Evolutionary conservation across 2,797 vertebrate genomes (phyloP).

Genomic region (Tiaroga cobitis): DNA sequence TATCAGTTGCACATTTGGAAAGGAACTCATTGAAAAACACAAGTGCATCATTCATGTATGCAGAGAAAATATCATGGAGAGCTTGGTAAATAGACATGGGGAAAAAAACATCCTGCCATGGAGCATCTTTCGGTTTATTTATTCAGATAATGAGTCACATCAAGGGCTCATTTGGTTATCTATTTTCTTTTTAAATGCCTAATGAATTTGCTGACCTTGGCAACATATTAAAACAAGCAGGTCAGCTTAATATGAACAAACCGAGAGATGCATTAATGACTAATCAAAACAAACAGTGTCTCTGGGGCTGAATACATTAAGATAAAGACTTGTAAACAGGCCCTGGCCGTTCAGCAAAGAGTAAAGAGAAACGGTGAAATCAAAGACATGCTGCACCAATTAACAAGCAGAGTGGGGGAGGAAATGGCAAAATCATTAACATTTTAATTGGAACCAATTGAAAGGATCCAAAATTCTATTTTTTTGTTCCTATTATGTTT

Average conservation of each 20-base stretch:
- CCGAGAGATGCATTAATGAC: conserved; percentile 27
- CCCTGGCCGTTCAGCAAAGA: neutral
- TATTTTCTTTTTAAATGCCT: neutral
- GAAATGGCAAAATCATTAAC: neutral
- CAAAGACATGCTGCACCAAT: neutral
- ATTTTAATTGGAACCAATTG: conserved; percentile 2
- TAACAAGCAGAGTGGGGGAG: neutral
- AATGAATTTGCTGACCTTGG: conserved; percentile 33
- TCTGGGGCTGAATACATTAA: conserved; percentile 26
- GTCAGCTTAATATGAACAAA: conserved; percentile 33
- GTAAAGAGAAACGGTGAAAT: neutral
- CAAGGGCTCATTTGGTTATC: conserved; percentile 22
- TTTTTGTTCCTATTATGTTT: too few relatives aligned
- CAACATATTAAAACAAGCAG: conserved; percentile 23
- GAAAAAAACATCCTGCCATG: neutral
- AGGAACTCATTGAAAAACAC: neutral
- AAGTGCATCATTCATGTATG: neutral
- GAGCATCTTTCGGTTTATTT: neutral
- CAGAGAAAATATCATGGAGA: neutral
- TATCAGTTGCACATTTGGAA: neutral
- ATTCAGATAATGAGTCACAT: conserved; percentile 1
- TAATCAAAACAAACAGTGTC: conserved; percentile 33
- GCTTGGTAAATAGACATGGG: neutral
- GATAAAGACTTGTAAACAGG: conserved; percentile 15
- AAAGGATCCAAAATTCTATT: neutral